These are phyloP conservation scores for Parapsyche elsis DNA, from an alignment of 1,140 invertebrate species.

Conservation along the genomic window DNA sequence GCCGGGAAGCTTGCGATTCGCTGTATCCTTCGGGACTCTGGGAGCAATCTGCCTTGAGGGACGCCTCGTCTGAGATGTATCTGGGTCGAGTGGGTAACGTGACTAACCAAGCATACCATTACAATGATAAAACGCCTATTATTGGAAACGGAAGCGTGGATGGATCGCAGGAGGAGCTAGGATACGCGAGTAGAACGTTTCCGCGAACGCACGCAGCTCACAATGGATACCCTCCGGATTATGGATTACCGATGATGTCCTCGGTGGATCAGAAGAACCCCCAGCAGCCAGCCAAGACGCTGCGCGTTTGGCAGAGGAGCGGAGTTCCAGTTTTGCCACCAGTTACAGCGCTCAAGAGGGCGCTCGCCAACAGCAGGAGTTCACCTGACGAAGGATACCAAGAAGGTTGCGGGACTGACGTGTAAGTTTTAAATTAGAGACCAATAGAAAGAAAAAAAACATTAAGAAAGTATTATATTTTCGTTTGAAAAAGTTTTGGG, in stretches of 20 bases:
- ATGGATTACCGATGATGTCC: conserved; percentile 77
- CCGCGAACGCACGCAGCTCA: conserved; percentile 64
- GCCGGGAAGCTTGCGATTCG: conserved; percentile 74
- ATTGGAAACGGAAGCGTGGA: conserved; percentile 74
- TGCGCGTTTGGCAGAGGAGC: conserved; percentile 86
- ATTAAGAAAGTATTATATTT: too few relatives aligned
- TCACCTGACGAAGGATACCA: conserved; percentile 92
- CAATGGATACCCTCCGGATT: conserved; percentile 78
- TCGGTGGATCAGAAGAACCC: conserved; percentile 59
- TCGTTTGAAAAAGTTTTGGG: background rate
- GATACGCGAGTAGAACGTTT: conserved; percentile 69
- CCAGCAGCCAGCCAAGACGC: conserved; percentile 75
- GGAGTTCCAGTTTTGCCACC: conserved; percentile 85
- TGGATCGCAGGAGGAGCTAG: conserved; percentile 67
- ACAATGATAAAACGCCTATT: conserved; percentile 81
- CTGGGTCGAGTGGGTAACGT: conserved; percentile 68
- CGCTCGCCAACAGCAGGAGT: conserved; percentile 80
- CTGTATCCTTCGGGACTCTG: conserved; percentile 78
- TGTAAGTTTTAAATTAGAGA: conserved; percentile 65
- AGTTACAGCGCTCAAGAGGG: conserved; percentile 82
- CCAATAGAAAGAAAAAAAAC: background rate
- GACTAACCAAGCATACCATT: conserved; percentile 68
- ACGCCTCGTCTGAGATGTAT: conserved; percentile 64
- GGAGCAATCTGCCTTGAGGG: conserved; percentile 69
- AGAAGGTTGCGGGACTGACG: conserved; percentile 91